These are phyloP conservation scores for Osmerus mordax DNA, from an alignment of 2,113 vertebrate species.

Conservation along the genomic window DNA sequence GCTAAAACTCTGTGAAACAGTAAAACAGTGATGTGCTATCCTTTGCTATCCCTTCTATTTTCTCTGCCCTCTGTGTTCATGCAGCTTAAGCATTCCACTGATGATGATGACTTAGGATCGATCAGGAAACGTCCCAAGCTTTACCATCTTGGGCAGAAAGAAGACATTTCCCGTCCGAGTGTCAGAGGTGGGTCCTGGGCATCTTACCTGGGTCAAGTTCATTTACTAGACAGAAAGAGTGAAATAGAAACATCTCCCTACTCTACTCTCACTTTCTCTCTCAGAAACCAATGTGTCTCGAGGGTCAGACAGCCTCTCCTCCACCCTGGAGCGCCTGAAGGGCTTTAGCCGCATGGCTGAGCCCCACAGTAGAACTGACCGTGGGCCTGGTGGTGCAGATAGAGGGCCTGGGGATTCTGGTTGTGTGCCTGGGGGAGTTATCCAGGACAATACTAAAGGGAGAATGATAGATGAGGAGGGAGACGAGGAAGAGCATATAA, in stretches of 20 bases:
- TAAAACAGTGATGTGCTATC: neutral
- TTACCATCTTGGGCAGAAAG: no score
- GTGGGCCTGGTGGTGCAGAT: neutral
- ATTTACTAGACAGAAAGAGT: no score
- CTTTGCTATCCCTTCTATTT: neutral
- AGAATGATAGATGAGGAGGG: slow-evolving; percentile 15
- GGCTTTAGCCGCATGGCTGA: slow-evolving; percentile 55
- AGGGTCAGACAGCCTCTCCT: slow-evolving; percentile 44
- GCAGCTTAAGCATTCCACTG: slow-evolving; percentile 50
- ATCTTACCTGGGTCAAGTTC: no score
- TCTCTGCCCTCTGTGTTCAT: neutral
- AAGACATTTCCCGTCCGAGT: no score
- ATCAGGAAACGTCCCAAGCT: no score
- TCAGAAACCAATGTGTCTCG: slow-evolving; percentile 29
- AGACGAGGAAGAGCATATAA: neutral
- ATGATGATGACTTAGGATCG: slow-evolving; percentile 1
- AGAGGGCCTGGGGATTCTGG: neutral
- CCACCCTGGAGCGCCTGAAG: slow-evolving; percentile 65
- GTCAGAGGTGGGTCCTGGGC: no score
- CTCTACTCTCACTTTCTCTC: neutral
- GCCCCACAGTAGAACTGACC: neutral
- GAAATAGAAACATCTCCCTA: neutral
- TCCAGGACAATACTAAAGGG: neutral
- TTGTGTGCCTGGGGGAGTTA: slow-evolving; percentile 1
- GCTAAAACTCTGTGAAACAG: no score